Base-by-base conservation (phyloP, 2,888 invertebrate species). In the Erebia palarica region DNA sequence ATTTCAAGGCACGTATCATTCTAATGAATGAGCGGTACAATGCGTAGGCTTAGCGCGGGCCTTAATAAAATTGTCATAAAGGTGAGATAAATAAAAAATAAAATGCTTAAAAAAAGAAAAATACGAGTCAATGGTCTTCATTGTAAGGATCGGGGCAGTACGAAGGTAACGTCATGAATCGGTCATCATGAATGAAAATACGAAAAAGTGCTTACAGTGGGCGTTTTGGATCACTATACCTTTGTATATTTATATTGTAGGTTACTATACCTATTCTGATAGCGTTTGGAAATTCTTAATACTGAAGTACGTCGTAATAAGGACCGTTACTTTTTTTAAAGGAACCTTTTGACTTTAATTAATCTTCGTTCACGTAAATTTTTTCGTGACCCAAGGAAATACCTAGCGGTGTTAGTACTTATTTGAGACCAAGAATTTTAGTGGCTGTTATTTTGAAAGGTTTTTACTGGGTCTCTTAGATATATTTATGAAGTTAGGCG, bases 31-130 rank as follows among this genome's bases (percentile, higher is more conserved):
- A 86, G 82, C 76, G 75, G 77, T 74, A 68, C 77, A 74, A 70
- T 83, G 88, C 85, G 87, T 87, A 86, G 86, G 87, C 85, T 79
- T 78, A 82, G 81, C 80, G 80, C 79, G 79, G 78, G 81, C 86
- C 83, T 84, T 88, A 87, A 90, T 91, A 90, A 91, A 91, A 87
- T 86, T 89, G 88, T 89, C 89, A 87, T 89, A 91, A 90, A 89
- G 77, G 81, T 75, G 82, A 84, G 82, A 87, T 84, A 88, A 86
- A 87, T 82, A 81, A 81, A 81, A 82, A 83, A 84, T 82, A 77
- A 82, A 78, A 82, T 16, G 53, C 58, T 58, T 47, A 49, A 83
- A 84, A 77, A 76, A 75, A 76, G 75, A 74, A 75, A 76, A 70
- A 66, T 66, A 68, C 81, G 83, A 85, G 84, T 85, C 85, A 85